Conservation (phyloP, 64 coral and sea anemone species). For the Platygyra sinensis region DNA sequence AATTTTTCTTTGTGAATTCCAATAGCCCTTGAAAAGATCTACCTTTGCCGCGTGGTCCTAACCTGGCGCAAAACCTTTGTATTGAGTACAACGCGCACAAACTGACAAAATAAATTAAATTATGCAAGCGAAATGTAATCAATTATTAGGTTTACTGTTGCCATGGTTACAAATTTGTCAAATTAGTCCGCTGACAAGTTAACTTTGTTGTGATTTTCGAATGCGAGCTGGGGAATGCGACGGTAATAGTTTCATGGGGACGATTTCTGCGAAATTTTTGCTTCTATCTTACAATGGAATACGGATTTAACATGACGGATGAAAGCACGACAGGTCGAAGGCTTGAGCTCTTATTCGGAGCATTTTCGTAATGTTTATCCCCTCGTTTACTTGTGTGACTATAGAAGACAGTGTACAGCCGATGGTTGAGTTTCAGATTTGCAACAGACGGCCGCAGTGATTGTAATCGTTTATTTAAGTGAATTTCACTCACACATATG, state of each 20-base stretch:
- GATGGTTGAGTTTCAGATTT: neutral
- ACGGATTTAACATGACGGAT: too few relatives aligned
- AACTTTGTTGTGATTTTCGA: neutral
- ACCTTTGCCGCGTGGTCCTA: too few relatives aligned
- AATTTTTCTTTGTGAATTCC: too few relatives aligned
- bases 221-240: neutral
- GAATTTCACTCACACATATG: neutral
- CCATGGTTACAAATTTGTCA: neutral
- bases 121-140: neutral
- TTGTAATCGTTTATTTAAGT: neutral
- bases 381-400: neutral
- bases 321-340: neutral
- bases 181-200: constrained; percentile 1
- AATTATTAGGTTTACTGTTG: neutral
- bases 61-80: too few relatives aligned
- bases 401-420: neutral
- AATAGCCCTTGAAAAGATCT: too few relatives aligned
- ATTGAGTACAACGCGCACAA: too few relatives aligned
- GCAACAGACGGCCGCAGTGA: neutral
- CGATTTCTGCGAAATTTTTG: neutral
- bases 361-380: neutral
- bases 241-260: neutral
- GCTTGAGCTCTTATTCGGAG: neutral
- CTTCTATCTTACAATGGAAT: neutral
- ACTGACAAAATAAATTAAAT: too few relatives aligned